These are phyloP conservation scores for Rhodinocichla rosea DNA, from an alignment of 2,113 vertebrate species.

Conservation along the genomic window DNA sequence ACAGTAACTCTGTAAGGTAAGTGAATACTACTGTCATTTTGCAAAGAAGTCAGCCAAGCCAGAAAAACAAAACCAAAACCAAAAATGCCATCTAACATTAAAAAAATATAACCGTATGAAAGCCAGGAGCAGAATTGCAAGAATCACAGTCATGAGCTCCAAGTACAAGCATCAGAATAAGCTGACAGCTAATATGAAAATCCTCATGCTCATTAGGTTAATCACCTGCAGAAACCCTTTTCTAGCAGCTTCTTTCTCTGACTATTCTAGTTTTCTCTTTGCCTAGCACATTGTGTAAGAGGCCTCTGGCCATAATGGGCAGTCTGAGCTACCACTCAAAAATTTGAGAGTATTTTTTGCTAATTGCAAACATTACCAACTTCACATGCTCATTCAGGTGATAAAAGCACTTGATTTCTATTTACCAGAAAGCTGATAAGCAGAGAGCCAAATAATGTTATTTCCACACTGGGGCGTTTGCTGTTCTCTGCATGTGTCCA, in stretches of 20 bases:
- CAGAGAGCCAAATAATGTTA: not conserved
- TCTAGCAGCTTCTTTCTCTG: not conserved
- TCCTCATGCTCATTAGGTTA: not conserved
- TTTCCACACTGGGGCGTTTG: not conserved
- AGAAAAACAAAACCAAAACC: rapidly evolving
- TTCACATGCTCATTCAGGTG: not conserved
- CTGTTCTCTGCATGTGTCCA: not conserved
- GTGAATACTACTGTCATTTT: not conserved
- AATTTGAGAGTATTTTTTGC: not conserved
- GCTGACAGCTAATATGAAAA: not conserved
- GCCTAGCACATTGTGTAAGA: not conserved
- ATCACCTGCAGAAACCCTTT: not conserved
- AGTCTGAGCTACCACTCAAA: not conserved
- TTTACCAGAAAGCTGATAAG: not conserved
- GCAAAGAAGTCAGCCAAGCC: not conserved
- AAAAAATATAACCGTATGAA: not conserved
- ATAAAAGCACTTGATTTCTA: not conserved
- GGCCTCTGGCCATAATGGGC: not conserved
- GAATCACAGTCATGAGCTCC: not conserved
- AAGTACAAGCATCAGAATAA: not conserved
- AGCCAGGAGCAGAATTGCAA: not conserved
- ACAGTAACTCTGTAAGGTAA: not conserved
- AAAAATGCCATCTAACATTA: not conserved
- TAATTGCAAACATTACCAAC: not conserved
- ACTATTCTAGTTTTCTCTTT: not conserved